Base-by-base conservation (phyloP, 1,140 invertebrate species). In the Palaemon carinicauda region DNA sequence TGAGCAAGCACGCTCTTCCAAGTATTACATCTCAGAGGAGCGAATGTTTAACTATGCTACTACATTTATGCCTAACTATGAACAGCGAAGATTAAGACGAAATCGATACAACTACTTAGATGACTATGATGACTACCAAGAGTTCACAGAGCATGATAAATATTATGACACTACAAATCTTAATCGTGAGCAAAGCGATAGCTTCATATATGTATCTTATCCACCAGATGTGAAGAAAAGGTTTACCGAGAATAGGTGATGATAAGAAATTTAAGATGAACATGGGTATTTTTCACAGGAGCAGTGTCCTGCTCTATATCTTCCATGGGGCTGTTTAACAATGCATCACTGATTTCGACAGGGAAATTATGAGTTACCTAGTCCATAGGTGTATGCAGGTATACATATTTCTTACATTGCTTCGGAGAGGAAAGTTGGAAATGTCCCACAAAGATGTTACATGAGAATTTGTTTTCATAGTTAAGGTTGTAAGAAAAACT, bases 181-280 rank as follows among this genome's bases (percentile, higher is more conserved):
- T 29, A 89, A 82, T 78, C 79, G 87, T 27, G 89, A 89, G 65
- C 86, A 84, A n/a, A 89, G 89, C 53, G 89, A 89, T 52, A 88
- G 89, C 73, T 89, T 89, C 79, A 89, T 89, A 21, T 89, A 89
- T 41, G 89, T 89, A 41, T 85, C 89, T 15, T 89, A 89, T 78
- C 89, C 89, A 12, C 89, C 89, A n/a, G 89, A 89, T 17, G 87
- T 89, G 31, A 89, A 89, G 60, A 89, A 89, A 80, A 80, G 80
- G 41, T 89, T 89, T 71, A 87, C 84, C 33, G 87, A 88, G 51
- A 88, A 88, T 65, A 87, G 83, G 89, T 87, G 88, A 89, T 89
- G 81, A 88, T 77, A 84, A 33, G 77, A 74, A 27, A 41, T 21
- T 51, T 15, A 21, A 60, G 51, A 51, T 71, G 50, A 41, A 33